These are phyloP conservation scores for Philereme vetulata DNA, from an alignment of 2,888 invertebrate genomes.

Conservation along the genomic window DNA sequence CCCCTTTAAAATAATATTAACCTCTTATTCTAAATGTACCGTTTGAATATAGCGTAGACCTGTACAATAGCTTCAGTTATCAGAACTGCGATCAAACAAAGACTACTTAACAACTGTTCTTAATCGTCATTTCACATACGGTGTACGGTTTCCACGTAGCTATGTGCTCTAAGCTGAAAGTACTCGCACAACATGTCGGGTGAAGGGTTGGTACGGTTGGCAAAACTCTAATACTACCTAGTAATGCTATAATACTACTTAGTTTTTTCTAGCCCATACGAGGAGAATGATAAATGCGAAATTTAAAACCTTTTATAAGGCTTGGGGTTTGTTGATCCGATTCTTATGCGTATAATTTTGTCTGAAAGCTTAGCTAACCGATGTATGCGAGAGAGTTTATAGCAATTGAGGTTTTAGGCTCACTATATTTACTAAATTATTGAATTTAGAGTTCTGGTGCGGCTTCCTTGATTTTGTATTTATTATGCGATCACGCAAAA, in stretches of 20 bases:
- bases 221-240: constrained; percentile 22
- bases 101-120: constrained; percentile 81
- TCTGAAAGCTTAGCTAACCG: no score
- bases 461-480: no score
- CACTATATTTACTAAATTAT: no score
- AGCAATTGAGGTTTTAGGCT: no score
- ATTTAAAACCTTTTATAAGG: no score
- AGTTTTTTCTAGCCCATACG: no score
- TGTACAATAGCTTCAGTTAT: constrained; percentile 70
- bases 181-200: constrained; percentile 31
- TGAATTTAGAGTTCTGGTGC: no score
- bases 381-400: no score
- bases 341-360: no score
- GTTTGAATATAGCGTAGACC: constrained; percentile 55
- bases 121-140: constrained; percentile 83
- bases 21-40: constrained; percentile 35
- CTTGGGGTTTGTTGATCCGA: no score
- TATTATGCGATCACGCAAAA: no score
- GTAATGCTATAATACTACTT: background rate
- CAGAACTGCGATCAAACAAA: constrained; percentile 73
- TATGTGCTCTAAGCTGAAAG: constrained; percentile 66
- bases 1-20: constrained; percentile 24
- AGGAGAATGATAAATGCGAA: no score
- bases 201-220: constrained; percentile 41
- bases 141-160: constrained; percentile 62